Conservation (phyloP, 2,888 invertebrate genomes). For the Ormyrus rosae region DNA sequence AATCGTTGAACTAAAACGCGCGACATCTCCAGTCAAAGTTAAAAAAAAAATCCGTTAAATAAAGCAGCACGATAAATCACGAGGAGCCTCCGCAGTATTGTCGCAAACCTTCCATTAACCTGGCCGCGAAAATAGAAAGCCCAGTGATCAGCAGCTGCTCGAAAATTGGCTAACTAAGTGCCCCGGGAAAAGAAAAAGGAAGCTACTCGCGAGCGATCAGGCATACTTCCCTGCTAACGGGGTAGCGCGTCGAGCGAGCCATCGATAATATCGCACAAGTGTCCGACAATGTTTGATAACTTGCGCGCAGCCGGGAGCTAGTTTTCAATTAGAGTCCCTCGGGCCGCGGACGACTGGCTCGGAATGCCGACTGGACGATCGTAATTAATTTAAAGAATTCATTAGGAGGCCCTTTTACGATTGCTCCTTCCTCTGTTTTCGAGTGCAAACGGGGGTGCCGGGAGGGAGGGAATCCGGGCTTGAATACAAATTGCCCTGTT, state of each 20-base stretch:
- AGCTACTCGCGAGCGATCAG: neutral
- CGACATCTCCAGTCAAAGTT: too few species aligned
- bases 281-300: constrained; percentile 39
- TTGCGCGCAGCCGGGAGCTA: neutral
- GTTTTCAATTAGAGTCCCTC: constrained; percentile 43
- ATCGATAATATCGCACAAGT: constrained; percentile 35
- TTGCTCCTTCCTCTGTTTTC: neutral
- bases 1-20: too few species aligned
- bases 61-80: too few species aligned
- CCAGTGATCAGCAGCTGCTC: too few species aligned
- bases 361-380: constrained; percentile 30
- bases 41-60: too few species aligned
- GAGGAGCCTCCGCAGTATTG: too few species aligned
- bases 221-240: too few species aligned
- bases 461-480: neutral
- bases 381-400: constrained; percentile 55
- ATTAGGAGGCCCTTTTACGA: constrained; percentile 12
- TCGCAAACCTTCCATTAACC: too few species aligned
- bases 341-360: constrained; percentile 14
- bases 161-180: neutral
- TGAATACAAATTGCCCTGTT: constrained; percentile 43
- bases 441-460: constrained; percentile 3
- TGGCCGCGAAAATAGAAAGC: too few species aligned
- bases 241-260: neutral
- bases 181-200: neutral